Conservation (phyloP, 2,888 invertebrate species). For the Xestia rhomboidea region DNA sequence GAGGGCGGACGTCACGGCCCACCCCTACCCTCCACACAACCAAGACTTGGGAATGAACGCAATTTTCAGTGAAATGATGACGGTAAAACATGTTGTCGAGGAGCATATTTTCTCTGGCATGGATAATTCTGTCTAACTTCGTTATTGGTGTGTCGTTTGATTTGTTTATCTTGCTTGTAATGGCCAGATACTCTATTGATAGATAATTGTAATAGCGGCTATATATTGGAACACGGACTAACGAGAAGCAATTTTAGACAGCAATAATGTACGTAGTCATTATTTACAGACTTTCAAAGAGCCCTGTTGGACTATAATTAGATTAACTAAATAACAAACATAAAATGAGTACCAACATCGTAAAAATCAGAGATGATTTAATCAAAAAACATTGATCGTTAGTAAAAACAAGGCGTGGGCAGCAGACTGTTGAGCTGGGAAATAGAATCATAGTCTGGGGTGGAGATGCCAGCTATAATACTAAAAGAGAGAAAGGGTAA, state of each 20-base stretch:
- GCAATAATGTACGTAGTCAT: slow-evolving; percentile 23
- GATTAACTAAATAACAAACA: slow-evolving; percentile 29
- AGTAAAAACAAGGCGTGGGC: slow-evolving; percentile 52
- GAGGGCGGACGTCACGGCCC: slow-evolving; percentile 76
- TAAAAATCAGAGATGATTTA: slow-evolving; percentile 21
- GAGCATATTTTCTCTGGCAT: slow-evolving; percentile 71
- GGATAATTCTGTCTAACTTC: slow-evolving; percentile 73
- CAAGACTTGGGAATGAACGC: slow-evolving; percentile 72
- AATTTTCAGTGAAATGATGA: slow-evolving; percentile 72
- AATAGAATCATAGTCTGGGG: slow-evolving; percentile 37
- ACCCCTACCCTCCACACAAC: slow-evolving; percentile 67
- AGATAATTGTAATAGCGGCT: slow-evolving; percentile 14
- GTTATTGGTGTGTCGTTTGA: slow-evolving; percentile 66
- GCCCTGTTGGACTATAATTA: slow-evolving; percentile 25
- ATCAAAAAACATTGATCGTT: slow-evolving; percentile 28
- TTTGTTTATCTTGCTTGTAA: slow-evolving; percentile 46
- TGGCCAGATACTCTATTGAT: slow-evolving; percentile 25
- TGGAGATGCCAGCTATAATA: slow-evolving; percentile 34
- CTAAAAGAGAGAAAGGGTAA: slow-evolving; percentile 48
- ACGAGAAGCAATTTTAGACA: slow-evolving; percentile 39
- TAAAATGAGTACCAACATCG: slow-evolving; percentile 13
- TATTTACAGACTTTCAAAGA: slow-evolving; percentile 17
- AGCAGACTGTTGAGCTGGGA: slow-evolving; percentile 16
- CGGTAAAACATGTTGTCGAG: slow-evolving; percentile 75
- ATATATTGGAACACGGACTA: slow-evolving; percentile 12